Base-by-base conservation (phyloP, 2,113 vertebrate genomes). In the Platichthys flesus region DNA sequence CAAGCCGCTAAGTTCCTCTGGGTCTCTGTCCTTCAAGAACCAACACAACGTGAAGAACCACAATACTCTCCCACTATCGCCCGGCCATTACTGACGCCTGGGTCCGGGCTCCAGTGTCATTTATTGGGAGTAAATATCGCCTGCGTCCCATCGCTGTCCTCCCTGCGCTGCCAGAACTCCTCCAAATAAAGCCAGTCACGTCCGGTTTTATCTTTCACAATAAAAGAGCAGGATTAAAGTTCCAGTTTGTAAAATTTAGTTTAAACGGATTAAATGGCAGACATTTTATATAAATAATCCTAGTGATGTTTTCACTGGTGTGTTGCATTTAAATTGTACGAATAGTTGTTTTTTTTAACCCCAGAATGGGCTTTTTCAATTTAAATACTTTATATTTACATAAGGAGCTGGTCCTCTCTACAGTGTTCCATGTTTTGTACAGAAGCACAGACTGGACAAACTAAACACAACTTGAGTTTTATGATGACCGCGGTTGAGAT, bases 121-220 rank as follows among this genome's bases (percentile, higher is more conserved):
- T 83, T 76, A 31, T 79, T 83, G 1, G 52, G 45, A 66, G 2
- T 78, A 61, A 60, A 83, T 65, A 68, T 70, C 47, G 45, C 18
- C 79, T 4, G 49, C 24, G 86, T 85, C 77, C 91, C 91, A 88
- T 91, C 63, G 67, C 78, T 56, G 88, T 87, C 85, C 85, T 15
- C 58, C 52, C 66, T 6, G 47, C 15, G 54, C 71, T 0, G 54
- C 54, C 9, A 6, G 64, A 45, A 37, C 2, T 0, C 0, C 4
- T 5, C 23, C 69, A 76, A 5, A n/a, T 69, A 9, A 55, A 58
- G n/a, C 49, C 0, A 0, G 0, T 0, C 3, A 31, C 56, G 59
- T 87, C 79, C 86, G 71, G 40, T 1, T 2, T 6, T 0, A 4
- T 5, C 0, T 54, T 81, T 86, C 79, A 81, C 78, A 88, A 77